These are phyloP conservation scores for Typhlichthys eigenmanni DNA, from an alignment of 2,797 vertebrate genomes.

Conservation along the genomic window DNA sequence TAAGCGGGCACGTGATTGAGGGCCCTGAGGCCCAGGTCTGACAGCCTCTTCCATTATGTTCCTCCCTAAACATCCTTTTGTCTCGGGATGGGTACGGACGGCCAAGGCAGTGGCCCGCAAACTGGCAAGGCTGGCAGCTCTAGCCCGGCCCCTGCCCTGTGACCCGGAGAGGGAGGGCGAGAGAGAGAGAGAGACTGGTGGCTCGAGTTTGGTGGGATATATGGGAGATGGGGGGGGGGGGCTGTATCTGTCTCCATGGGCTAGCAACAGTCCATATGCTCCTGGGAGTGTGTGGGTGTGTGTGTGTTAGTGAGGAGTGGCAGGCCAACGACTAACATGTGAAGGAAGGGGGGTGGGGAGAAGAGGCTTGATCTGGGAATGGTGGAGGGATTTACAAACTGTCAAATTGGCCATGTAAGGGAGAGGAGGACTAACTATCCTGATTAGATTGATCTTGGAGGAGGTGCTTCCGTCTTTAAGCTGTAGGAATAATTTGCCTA, in stretches of 20 bases:
- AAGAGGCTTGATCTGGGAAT: constrained; percentile 52
- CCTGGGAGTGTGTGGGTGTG: constrained; percentile 63
- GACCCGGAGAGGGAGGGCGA: constrained; percentile 67
- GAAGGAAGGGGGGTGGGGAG: constrained; percentile 50
- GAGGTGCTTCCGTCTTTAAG: constrained; percentile 39
- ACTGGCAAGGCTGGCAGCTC: constrained; percentile 70
- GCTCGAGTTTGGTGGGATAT: constrained; percentile 30
- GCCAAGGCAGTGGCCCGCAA: constrained; percentile 67
- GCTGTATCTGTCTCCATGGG: constrained; percentile 74
- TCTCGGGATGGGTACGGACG: constrained; percentile 74
- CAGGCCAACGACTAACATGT: constrained; percentile 65
- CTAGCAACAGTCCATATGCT: constrained; percentile 76
- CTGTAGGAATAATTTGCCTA: constrained; percentile 41
- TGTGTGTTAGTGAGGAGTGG: constrained; percentile 49
- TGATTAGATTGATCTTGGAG: constrained; percentile 45
- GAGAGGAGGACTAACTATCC: constrained; percentile 41
- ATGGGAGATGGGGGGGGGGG: constrained; percentile 20
- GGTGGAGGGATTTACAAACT: constrained; percentile 49
- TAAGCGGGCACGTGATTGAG: constrained; percentile 66
- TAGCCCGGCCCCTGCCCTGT: constrained; percentile 65
- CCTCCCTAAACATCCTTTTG: constrained; percentile 78
- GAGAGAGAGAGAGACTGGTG: constrained; percentile 26
- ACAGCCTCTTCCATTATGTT: constrained; percentile 76
- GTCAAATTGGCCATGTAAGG: constrained; percentile 65
- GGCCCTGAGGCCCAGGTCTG: constrained; percentile 58